Evolutionary conservation across 2,797 vertebrate genomes (phyloP).

Genomic region (Picus viridis): DNA sequence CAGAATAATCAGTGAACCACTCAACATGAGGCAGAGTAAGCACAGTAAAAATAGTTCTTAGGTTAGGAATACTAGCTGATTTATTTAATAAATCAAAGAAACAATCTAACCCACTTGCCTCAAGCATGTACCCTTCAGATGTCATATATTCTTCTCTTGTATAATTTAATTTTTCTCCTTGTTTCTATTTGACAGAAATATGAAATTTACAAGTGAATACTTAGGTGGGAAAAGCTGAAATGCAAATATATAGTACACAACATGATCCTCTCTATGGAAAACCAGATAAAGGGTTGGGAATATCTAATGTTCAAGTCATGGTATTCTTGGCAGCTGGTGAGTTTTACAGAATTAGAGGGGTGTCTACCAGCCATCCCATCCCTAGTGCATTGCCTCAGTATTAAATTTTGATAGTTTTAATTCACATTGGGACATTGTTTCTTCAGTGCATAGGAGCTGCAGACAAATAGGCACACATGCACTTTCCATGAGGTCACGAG

Average conservation of each 20-base stretch:
- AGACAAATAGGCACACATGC: neutral
- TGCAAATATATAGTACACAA: neutral
- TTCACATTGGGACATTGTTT: neutral
- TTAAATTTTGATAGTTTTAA: neutral
- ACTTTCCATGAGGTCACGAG: neutral
- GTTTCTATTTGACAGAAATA: conserved; percentile 30
- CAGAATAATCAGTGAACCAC: conserved; percentile 19
- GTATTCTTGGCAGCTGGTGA: neutral
- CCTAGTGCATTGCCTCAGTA: neutral
- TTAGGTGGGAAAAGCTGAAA: neutral
- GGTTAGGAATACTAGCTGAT: conserved; percentile 31
- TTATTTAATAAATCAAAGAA: conserved; percentile 66
- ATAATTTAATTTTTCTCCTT: conserved; percentile 52
- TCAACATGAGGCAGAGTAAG: conserved; percentile 4
- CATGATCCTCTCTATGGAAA: conserved; percentile 45
- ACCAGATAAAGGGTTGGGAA: neutral
- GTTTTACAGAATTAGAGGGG: neutral
- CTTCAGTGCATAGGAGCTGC: neutral
- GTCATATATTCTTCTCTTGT: conserved; percentile 13
- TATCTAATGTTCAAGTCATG: neutral
- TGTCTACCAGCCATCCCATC: neutral
- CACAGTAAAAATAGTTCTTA: conserved; percentile 32
- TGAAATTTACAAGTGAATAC: conserved; percentile 24
- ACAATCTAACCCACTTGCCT: conserved; percentile 18
- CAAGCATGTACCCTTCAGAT: conserved; percentile 37